Percentiles rank a stretch among this genome's conserved stretches.
These are phyloP conservation scores for Marronus borbonicus DNA, from an alignment of 2,888 invertebrate species.

Conservation along the genomic window DNA sequence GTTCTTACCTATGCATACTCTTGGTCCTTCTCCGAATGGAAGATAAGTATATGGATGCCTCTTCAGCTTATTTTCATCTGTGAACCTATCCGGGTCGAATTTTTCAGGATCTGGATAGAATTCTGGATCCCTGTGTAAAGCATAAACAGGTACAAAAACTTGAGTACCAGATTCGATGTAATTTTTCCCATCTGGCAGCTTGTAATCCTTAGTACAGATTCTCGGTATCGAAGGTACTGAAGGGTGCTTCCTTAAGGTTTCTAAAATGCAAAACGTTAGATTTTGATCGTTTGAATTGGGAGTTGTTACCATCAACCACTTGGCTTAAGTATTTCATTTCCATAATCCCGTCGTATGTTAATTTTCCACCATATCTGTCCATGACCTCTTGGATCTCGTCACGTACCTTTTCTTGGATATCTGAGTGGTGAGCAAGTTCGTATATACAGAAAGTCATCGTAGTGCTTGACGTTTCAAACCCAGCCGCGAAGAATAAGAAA, in stretches of 20 bases:
- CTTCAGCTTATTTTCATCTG: slow-evolving; percentile 61
- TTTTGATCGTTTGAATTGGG: too few species aligned
- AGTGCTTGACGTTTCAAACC: slow-evolving; percentile 76
- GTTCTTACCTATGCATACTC: slow-evolving; percentile 62
- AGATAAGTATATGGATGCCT: slow-evolving; percentile 61
- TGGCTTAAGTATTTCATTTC: slow-evolving; percentile 70
- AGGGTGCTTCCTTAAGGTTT: slow-evolving; percentile 67
- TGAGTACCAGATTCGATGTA: slow-evolving; percentile 61
- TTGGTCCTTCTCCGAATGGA: slow-evolving; percentile 64
- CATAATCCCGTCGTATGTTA: slow-evolving; percentile 56
- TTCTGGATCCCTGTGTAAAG: slow-evolving; percentile 65
- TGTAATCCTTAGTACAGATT: slow-evolving; percentile 60
- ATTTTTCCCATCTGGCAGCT: slow-evolving; percentile 56
- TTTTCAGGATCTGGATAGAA: slow-evolving; percentile 66
- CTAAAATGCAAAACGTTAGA: slow-evolving; percentile 57
- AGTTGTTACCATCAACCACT: slow-evolving; percentile 68
- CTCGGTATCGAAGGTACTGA: slow-evolving; percentile 61
- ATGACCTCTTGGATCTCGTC: slow-evolving; percentile 66
- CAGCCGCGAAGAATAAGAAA: slow-evolving; percentile 75
- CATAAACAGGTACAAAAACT: slow-evolving; percentile 62
- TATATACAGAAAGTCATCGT: slow-evolving; percentile 73
- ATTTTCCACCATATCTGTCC: slow-evolving; percentile 61
- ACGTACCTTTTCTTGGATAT: slow-evolving; percentile 69
- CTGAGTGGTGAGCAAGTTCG: slow-evolving; percentile 70
- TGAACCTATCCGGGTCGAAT: slow-evolving; percentile 68